These are phyloP conservation scores for Carlito syrichta DNA, from an alignment of 2,113 vertebrate genomes.

Conservation along the genomic window DNA sequence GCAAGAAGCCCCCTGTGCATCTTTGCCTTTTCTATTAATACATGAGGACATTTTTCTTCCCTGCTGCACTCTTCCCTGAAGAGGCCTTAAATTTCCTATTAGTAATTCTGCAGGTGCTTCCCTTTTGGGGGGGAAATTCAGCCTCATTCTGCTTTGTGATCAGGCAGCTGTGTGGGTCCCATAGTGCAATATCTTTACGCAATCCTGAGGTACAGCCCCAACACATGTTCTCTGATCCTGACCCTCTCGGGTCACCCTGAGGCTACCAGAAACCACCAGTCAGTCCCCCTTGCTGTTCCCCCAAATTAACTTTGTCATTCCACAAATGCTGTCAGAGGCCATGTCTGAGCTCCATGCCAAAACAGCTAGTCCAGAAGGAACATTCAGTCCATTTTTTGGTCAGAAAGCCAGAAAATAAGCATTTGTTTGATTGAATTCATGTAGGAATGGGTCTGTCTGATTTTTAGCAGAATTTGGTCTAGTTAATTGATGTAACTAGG, in stretches of 20 bases:
- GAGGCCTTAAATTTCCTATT: not conserved
- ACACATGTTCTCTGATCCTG: not conserved
- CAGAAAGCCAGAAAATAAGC: not conserved
- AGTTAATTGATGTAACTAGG: not conserved
- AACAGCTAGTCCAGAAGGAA: not conserved
- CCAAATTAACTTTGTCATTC: conserved; percentile 10
- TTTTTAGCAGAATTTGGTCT: conserved; percentile 19
- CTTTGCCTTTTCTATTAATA: not conserved
- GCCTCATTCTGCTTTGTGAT: not conserved
- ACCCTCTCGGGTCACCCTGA: not conserved
- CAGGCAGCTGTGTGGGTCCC: not conserved
- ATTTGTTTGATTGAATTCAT: not conserved
- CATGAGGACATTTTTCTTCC: not conserved
- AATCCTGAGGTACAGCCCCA: not conserved
- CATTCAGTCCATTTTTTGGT: not conserved
- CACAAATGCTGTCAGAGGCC: not conserved
- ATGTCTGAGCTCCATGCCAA: not conserved
- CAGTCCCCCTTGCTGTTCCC: not conserved
- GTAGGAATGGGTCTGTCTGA: not conserved
- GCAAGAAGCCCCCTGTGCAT: not conserved
- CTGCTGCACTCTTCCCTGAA: not conserved
- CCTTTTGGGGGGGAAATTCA: not conserved
- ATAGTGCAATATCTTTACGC: not conserved
- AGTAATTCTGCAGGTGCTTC: not conserved
- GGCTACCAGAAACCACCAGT: not conserved